Evolutionary conservation across 2,113 vertebrate genomes (phyloP), one percentile per base, ranked within the genome.

Genomic region (Sclerurus mexicanus): DNA sequence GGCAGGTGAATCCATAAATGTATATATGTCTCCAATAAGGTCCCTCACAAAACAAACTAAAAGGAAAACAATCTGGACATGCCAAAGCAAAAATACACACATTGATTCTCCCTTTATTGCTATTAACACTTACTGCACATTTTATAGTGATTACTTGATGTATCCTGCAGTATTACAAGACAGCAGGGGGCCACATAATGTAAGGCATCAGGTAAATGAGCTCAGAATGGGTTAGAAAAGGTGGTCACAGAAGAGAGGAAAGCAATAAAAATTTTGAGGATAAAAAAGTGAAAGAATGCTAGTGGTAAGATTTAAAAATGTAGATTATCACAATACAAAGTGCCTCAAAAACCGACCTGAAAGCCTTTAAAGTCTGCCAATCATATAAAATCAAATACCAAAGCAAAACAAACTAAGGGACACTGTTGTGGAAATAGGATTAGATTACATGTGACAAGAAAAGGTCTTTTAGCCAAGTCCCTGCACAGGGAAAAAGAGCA

Each of bases 111-210:
- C 67, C 71, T 47, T 85, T 80, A 46, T 56, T 89, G 69, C 66
- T 87, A 6, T 82, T 56, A 82, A 60, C 47, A 55, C 23, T 72
- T 81, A 2, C 37, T 81, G 64, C 56, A 68, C 28, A 8, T 79
- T 71, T 30, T 56, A 46, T 7, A 46, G 55, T 14, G 46, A 87
- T 87, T 39, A 46, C 35, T 47, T 92, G 40, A 5, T 0, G 0
- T 13, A n/a, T 63, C 89, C 49, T 73, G 33, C 92, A 82, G 42
- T 40, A 30, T 33, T 22, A 6, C 39, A 20, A 55, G 77, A 91
- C 84, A 95, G 86, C 84, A 96, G 91, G 81, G 91, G 89, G 84
- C 84, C 89, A 93, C 95, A 94, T 82, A 78, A 94, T 89, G 87
- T 93, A 91, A 95, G 81, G 13, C 52, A 94, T 85, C 42, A 12